A percentile compares a stretch with the other conserved stretches of the same genome.
phyloP scores from a whole-genome alignment of 2,888 invertebrate species.

The Abscondita cerata region DNA sequence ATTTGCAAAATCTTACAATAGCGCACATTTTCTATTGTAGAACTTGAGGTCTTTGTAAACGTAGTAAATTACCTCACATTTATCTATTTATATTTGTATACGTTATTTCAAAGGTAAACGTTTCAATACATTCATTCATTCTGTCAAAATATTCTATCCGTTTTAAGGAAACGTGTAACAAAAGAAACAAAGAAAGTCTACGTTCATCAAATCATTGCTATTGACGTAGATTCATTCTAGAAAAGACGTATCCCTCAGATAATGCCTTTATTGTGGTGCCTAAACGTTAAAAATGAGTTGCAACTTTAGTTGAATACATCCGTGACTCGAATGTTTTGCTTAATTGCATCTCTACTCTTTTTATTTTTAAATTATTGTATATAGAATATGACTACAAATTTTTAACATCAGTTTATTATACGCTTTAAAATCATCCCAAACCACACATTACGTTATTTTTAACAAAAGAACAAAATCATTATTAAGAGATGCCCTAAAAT shows the following conservation, averaged over 20 bases:
- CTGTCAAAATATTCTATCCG: slow-evolving; percentile 29
- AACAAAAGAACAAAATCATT: neutral
- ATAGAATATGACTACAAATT: slow-evolving; percentile 26
- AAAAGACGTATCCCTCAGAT: slow-evolving; percentile 28
- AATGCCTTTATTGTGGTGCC: slow-evolving; percentile 34
- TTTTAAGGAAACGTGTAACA: slow-evolving; percentile 27
- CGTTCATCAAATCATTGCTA: slow-evolving; percentile 28
- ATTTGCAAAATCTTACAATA: no score
- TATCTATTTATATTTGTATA: neutral
- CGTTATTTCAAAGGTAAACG: slow-evolving; percentile 10
- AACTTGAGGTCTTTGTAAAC: neutral
- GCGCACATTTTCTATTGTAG: no score
- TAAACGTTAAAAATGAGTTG: slow-evolving; percentile 38
- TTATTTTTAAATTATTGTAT: slow-evolving; percentile 28
- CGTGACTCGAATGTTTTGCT: slow-evolving; percentile 38
- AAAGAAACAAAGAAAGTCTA: slow-evolving; percentile 23
- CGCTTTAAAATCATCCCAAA: slow-evolving; percentile 19
- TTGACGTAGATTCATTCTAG: slow-evolving; percentile 16
- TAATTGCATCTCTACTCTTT: slow-evolving; percentile 31
- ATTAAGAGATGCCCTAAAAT: no score
- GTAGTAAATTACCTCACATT: neutral
- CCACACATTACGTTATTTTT: neutral
- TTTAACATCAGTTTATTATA: slow-evolving; percentile 27
- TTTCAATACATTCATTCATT: slow-evolving; percentile 23
- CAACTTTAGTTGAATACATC: slow-evolving; percentile 36